A percentile compares a stretch with the other conserved stretches of the same genome.
phyloP scores from a whole-genome alignment of 2,113 vertebrate genomes.

The Apistogramma diplotaenia region DNA sequence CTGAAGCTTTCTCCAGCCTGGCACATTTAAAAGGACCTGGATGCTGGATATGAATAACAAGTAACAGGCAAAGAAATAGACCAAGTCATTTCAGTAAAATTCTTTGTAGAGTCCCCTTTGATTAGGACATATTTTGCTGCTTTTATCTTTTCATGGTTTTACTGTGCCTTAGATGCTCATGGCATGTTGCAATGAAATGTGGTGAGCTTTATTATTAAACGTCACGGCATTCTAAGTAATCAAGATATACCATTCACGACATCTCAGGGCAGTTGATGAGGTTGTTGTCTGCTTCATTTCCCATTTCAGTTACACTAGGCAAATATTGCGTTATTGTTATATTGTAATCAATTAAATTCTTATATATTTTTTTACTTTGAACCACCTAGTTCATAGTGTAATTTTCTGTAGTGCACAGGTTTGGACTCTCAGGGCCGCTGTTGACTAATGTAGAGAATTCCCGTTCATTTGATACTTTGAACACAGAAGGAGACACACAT shows the following conservation, averaged over 20 bases:
- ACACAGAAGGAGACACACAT: conserved; percentile 17
- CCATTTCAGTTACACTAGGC: neutral
- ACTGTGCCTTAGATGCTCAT: neutral
- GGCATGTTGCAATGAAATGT: neutral
- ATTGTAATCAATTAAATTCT: neutral
- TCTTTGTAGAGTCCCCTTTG: neutral
- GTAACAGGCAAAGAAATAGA: neutral
- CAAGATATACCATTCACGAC: neutral
- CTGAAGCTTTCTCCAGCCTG: rapidly evolving
- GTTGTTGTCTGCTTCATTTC: neutral
- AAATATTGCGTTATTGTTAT: neutral
- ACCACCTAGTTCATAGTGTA: neutral
- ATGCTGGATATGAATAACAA: neutral
- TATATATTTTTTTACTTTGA: neutral
- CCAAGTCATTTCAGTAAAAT: neutral
- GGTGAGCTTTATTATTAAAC: neutral
- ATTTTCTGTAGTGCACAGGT: conserved; percentile 25
- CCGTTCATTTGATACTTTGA: neutral
- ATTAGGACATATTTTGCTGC: neutral
- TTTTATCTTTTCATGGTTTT: neutral
- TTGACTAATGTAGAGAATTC: conserved; percentile 18
- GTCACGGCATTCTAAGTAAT: neutral
- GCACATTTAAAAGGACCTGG: rapidly evolving
- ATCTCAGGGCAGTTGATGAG: rapidly evolving
- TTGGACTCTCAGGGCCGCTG: conserved; percentile 61